Evolutionary conservation across 2,797 vertebrate species (phyloP), one percentile per base, ranked within the genome.

Genomic region (Anabas testudineus): DNA sequence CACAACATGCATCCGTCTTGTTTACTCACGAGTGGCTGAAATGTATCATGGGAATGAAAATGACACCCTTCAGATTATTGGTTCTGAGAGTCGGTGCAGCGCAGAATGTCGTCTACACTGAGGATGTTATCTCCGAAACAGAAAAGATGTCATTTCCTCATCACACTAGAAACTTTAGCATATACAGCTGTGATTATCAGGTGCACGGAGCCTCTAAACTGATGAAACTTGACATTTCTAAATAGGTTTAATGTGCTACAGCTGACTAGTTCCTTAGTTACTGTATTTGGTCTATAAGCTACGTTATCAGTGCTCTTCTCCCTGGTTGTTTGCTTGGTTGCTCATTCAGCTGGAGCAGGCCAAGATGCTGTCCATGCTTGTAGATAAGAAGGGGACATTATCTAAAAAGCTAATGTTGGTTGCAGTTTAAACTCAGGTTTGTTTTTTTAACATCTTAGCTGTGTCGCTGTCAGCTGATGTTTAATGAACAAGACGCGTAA

Each of bases 1-100:
- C 18, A 12, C 24, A 65, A 39, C 53, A 9, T 16, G 24, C 14
- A 71, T 86, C 73, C 60, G 64, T 85, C 70, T 46, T 65, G 74
- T 83, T 82, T 80, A 24, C 54, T 63, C 47, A 19, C 19, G 18
- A 76, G 65, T 37, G 59, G 22, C 36, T 36, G 34, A 2, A n/a
- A n/a, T n/a, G n/a, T n/a, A n/a, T n/a, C 34, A 5, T 32, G 30
- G 30, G 32, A 32, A 32, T 32, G 30, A 32, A 36, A 36, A 10
- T 36, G 34, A 36, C 6, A 39, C 12, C 37, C 12, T 42, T 15
- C 39, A 42, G 3, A 39, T 39, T 39, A 3, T 39, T 14, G 36
- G 1, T 36, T 10, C 9, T 13, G 34, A 36, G 34, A 36, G 34
- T 36, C 34, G 34, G 9, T 36, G 34, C 34, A 36, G 34, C 10